Evolutionary conservation across 2,888 invertebrate genomes (phyloP), one percentile per base, ranked within the genome.

Genomic region (Taphrorychus bicolor): DNA sequence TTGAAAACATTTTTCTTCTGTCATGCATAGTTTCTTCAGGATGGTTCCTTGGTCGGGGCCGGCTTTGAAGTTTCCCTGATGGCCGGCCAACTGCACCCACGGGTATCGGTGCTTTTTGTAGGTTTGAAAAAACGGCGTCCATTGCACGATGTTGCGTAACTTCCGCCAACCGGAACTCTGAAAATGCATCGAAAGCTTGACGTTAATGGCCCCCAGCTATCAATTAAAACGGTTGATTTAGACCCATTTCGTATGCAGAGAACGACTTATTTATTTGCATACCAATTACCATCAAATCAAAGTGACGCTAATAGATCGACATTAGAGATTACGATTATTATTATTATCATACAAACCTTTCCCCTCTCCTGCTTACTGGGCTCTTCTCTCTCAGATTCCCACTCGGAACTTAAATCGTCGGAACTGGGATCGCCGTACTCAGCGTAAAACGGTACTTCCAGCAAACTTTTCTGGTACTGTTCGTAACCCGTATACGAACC

Each of bases 51-150:
- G 95, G 76, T 95, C 93, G 1, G 93, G 92, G 0, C 96, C 97
- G 1, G 96, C 94, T 78, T 94, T 93, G 84, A 97, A 97, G 84
- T 95, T 96, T 41, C 96, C 96, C 83, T 97, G 95, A 81, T 97
- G 97, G 0, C 97, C 97, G 14, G 96, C 96, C 48, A 97, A 86
- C 83, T 97, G 97, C 66, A 97, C 94, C 97, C 97, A 97, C 60
- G 96, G 97, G 83, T 97, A 97, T 75, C 94, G 86, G 82, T 95
- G 93, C 81, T 95, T 96, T 83, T 96, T 97, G 87, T 96, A 97
- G 0, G 94, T 96, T 84, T 97, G 97, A 81, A 97, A 94, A 86
- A 97, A 97, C 42, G 97, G 97, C 49, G 96, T 95, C 95, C 97
- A 96, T 80, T 95, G 95, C 21, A 97, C 95, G 70, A 96, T 95